Percentiles rank a stretch among this genome's conserved stretches.
phyloP scores from a whole-genome alignment of 2,888 invertebrate genomes.

The Mythimna ferrago region DNA sequence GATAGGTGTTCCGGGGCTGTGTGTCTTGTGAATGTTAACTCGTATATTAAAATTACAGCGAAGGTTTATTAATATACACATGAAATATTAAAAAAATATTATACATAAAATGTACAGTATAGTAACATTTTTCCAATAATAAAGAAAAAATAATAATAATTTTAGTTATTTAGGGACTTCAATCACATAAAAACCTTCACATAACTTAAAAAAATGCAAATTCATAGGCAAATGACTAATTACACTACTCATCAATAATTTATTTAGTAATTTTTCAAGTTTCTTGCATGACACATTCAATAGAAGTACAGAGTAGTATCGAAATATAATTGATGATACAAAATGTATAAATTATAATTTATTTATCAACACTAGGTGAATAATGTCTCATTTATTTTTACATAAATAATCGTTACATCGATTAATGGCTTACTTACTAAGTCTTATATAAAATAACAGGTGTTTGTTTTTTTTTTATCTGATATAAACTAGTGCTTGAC shows the following conservation, averaged over 20 bases:
- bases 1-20: too few relatives aligned
- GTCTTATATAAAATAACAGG: conserved; percentile 29
- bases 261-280: conserved; percentile 43
- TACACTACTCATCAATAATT: conserved; percentile 13
- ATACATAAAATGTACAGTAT: too few relatives aligned
- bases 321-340: conserved; percentile 44
- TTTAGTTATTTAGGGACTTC: background rate
- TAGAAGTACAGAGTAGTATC: conserved; percentile 11
- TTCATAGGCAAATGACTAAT: conserved; percentile 2
- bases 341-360: conserved; percentile 48
- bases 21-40: too few relatives aligned
- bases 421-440: conserved; percentile 39
- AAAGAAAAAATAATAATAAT: background rate
- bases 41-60: too few relatives aligned
- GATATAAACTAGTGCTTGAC: too few relatives aligned
- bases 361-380: conserved; percentile 30
- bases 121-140: background rate
- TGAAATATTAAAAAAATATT: too few relatives aligned
- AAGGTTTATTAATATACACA: too few relatives aligned
- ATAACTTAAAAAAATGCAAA: conserved; percentile 28
- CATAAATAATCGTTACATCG: conserved; percentile 68
- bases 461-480: background rate
- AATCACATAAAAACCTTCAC: background rate
- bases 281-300: conserved; percentile 10
- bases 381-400: conserved; percentile 61